Evolutionary conservation across 2,797 vertebrate genomes (phyloP).

Genomic region (Amphiprion clarkii): DNA sequence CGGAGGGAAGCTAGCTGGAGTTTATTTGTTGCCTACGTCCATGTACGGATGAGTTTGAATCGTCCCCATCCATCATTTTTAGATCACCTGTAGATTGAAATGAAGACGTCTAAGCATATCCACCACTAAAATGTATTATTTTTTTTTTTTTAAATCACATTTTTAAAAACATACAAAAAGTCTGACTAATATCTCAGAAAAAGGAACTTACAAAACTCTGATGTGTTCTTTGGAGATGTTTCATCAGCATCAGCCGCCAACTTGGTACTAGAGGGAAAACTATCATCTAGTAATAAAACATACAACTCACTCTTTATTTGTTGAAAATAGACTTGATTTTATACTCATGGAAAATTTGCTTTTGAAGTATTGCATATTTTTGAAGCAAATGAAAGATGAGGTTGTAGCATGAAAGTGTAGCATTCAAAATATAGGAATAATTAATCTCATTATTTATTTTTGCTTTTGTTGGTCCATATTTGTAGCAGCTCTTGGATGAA

Average conservation of each 20-base stretch:
- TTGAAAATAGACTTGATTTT: neutral
- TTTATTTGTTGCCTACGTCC: constrained; percentile 55
- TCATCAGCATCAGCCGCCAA: constrained; percentile 29
- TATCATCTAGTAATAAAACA: constrained; percentile 43
- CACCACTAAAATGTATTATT: neutral
- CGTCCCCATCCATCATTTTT: constrained; percentile 37
- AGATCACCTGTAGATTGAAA: constrained; percentile 61
- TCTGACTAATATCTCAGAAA: neutral
- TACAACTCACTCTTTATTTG: constrained; percentile 1
- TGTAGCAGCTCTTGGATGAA: too few relatives aligned
- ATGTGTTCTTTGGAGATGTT: constrained; percentile 5
- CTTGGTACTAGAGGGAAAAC: constrained; percentile 24
- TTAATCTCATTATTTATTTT: neutral
- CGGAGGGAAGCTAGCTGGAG: constrained; percentile 27
- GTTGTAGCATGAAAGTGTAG: neutral
- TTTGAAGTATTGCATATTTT: neutral
- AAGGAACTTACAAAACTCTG: constrained; percentile 27
- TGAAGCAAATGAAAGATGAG: neutral
- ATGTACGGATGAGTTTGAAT: constrained; percentile 49
- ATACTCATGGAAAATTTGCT: neutral
- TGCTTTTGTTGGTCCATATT: neutral
- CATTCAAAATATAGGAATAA: neutral
- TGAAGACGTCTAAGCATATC: constrained; percentile 33
- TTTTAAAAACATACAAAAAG: neutral
- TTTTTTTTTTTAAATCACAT: too few relatives aligned